A percentile compares a stretch with the other conserved stretches of the same genome.
These are phyloP conservation scores for Corythaeola cristata DNA, from an alignment of 2,113 vertebrate genomes.

Conservation along the genomic window DNA sequence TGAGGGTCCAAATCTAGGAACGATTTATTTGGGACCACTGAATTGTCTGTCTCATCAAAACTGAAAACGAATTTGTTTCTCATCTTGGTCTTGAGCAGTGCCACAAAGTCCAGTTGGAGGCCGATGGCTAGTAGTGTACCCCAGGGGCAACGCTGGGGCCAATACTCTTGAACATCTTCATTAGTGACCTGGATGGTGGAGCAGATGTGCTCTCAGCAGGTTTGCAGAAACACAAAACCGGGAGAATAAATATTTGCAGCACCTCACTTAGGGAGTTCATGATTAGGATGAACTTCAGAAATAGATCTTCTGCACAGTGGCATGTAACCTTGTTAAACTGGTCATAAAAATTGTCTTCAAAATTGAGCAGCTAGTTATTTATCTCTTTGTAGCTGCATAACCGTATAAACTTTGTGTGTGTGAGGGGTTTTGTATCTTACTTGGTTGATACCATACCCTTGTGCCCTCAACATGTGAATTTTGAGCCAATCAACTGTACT, in stretches of 20 bases:
- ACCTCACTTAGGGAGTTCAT: background rate
- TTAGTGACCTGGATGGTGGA: background rate
- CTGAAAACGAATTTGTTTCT: background rate
- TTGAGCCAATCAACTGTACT: background rate
- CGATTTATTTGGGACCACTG: background rate
- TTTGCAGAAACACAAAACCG: background rate
- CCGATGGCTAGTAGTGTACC: rapidly evolving
- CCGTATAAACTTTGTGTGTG: background rate
- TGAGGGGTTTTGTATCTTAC: background rate
- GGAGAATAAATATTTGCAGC: background rate
- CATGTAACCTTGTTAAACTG: background rate
- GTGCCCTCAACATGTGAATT: background rate
- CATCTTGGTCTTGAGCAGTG: background rate
- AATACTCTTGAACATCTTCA: too few species aligned
- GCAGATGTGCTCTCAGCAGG: background rate
- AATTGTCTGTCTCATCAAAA: background rate
- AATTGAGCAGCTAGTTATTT: background rate
- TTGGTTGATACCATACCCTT: background rate
- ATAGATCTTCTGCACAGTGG: background rate
- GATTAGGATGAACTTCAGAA: background rate
- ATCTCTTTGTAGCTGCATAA: too few species aligned
- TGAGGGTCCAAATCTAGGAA: background rate
- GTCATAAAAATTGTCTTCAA: background rate
- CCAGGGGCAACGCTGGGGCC: background rate
- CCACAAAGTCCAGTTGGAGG: background rate